These are phyloP conservation scores for Pristis pectinata DNA, from an alignment of 2,797 vertebrate species.

Conservation along the genomic window DNA sequence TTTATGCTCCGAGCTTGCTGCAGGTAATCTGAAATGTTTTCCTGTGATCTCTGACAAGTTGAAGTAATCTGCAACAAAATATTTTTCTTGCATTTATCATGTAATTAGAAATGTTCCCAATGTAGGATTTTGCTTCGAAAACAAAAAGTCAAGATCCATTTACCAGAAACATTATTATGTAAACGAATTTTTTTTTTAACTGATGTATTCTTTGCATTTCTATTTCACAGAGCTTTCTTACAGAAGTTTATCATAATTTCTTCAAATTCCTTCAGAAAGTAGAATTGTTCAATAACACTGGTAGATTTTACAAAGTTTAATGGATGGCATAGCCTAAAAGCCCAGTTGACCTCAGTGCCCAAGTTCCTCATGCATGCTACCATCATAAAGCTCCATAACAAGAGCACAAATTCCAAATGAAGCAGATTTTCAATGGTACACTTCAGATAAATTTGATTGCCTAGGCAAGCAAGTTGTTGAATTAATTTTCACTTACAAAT, in stretches of 20 bases:
- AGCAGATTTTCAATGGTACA: neutral
- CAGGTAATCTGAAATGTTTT: neutral
- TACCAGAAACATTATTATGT: neutral
- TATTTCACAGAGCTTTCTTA: neutral
- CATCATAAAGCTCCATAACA: neutral
- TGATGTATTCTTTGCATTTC: neutral
- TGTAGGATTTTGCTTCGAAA: neutral
- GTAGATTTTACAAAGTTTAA: neutral
- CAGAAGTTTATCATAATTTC: neutral
- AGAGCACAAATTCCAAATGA: neutral
- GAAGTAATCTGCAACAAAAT: neutral
- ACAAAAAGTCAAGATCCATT: neutral
- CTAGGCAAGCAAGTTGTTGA: neutral
- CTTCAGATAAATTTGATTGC: neutral
- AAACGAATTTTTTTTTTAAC: neutral
- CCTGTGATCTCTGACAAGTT: neutral
- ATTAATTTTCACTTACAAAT: conserved; percentile 10
- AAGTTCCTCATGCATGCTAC: neutral
- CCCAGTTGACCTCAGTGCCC: neutral
- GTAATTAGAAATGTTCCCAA: neutral
- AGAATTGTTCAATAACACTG: neutral
- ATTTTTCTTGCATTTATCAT: neutral
- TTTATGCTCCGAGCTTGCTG: neutral
- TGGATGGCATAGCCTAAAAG: neutral
- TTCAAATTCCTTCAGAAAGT: neutral